Percentiles rank a stretch among this genome's conserved stretches.
Conservation (phyloP, 2,888 invertebrate genomes). For the Aphidoletes aphidimyza region DNA sequence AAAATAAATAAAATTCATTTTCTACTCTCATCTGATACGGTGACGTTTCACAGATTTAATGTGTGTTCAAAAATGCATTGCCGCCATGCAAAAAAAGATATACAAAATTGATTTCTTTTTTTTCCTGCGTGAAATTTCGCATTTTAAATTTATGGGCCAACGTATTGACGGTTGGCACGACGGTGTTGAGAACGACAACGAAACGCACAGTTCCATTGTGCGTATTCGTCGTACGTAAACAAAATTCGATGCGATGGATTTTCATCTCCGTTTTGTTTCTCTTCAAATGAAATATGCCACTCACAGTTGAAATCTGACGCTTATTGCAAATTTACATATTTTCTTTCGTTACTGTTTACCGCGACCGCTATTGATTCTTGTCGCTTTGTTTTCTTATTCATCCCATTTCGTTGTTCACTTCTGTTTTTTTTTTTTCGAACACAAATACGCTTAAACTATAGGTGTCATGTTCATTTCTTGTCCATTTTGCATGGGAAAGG, state of each 20-base stretch:
- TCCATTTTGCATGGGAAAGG: background rate
- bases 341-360: conserved; percentile 41
- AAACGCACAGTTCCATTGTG: conserved; percentile 9
- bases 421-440: background rate
- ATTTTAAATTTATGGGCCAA: conserved; percentile 23
- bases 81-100: conserved; percentile 5
- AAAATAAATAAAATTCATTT: background rate
- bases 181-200: too few relatives aligned
- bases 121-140: conserved; percentile 6
- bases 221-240: background rate
- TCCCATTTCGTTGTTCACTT: background rate
- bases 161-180: background rate
- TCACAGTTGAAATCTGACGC: background rate
- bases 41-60: background rate
- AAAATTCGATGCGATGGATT: background rate
- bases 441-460: conserved; percentile 4
- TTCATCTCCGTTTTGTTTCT: background rate
- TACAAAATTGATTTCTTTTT: background rate
- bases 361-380: conserved; percentile 41
- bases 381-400: background rate
- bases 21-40: background rate
- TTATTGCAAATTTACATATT: conserved; percentile 35
- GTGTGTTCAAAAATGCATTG: background rate
- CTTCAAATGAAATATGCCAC: conserved; percentile 35
- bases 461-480: background rate